These are phyloP conservation scores for Zaprionus taronus DNA, from an alignment of 1,140 invertebrate genomes.

Conservation along the genomic window DNA sequence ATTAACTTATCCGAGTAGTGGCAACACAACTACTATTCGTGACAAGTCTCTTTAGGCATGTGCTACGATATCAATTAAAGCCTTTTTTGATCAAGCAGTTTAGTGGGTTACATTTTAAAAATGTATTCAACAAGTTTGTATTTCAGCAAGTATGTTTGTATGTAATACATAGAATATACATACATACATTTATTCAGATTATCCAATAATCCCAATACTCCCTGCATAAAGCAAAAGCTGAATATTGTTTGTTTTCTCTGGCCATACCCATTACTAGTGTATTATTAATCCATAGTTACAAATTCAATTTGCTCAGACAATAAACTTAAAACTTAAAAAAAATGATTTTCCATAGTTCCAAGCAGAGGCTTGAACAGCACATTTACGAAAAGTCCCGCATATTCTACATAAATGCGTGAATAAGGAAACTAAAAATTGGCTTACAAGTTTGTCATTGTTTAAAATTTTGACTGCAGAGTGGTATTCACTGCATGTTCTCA, in stretches of 20 bases:
- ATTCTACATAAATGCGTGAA: neutral
- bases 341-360: neutral
- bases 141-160: too few species aligned
- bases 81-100: too few species aligned
- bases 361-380: neutral
- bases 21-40: too few species aligned
- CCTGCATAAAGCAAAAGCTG: too few species aligned
- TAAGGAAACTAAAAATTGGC: neutral
- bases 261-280: neutral
- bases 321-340: slow-evolving; percentile 11
- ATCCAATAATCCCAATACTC: too few species aligned
- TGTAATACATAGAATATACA: too few species aligned
- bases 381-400: neutral
- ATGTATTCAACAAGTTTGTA: too few species aligned
- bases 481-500: neutral
- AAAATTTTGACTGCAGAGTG: neutral
- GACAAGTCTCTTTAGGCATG: too few species aligned
- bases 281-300: neutral
- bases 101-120: too few species aligned
- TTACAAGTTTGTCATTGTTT: neutral
- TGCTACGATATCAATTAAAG: too few species aligned
- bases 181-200: too few species aligned
- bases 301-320: slow-evolving; percentile 2
- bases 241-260: neutral
- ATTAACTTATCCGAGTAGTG: too few species aligned